Percentiles rank a stretch among this genome's conserved stretches.
These are phyloP conservation scores for Halocynthia aurantium DNA, from an alignment of 23 tunicate species.

Conservation along the genomic window DNA sequence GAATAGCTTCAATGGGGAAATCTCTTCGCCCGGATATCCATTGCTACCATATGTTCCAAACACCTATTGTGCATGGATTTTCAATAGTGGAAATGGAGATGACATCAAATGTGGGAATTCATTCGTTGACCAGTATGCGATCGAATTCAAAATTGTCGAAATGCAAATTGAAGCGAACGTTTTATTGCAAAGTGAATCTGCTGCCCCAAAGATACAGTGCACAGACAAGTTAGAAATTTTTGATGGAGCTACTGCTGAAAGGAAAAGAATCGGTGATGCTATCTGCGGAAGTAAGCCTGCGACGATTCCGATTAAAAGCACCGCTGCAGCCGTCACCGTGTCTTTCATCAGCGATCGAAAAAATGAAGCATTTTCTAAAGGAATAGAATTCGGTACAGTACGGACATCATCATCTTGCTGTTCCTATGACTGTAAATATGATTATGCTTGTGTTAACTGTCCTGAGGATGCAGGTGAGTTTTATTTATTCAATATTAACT, in stretches of 20 bases:
- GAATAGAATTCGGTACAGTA: neutral
- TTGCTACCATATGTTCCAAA: neutral
- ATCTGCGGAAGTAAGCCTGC: slow-evolving; percentile 2
- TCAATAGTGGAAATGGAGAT: neutral
- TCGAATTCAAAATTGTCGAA: slow-evolving; percentile 1
- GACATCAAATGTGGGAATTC: neutral
- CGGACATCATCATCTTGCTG: neutral
- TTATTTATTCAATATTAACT: neutral
- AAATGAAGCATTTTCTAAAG: neutral
- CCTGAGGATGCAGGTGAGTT: slow-evolving; percentile 2
- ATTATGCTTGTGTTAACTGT: slow-evolving; percentile 7
- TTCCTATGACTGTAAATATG: neutral
- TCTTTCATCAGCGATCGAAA: neutral
- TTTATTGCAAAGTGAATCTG: neutral
- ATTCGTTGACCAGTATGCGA: neutral
- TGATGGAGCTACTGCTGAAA: neutral
- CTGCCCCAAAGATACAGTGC: neutral
- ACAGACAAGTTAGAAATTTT: neutral
- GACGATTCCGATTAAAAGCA: neutral
- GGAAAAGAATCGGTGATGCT: neutral
- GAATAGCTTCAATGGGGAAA: neutral
- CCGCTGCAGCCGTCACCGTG: neutral
- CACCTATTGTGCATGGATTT: neutral
- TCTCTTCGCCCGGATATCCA: neutral
- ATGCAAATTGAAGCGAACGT: neutral